Conservation (phyloP, 2,888 invertebrate genomes). For the Erebia ligea region DNA sequence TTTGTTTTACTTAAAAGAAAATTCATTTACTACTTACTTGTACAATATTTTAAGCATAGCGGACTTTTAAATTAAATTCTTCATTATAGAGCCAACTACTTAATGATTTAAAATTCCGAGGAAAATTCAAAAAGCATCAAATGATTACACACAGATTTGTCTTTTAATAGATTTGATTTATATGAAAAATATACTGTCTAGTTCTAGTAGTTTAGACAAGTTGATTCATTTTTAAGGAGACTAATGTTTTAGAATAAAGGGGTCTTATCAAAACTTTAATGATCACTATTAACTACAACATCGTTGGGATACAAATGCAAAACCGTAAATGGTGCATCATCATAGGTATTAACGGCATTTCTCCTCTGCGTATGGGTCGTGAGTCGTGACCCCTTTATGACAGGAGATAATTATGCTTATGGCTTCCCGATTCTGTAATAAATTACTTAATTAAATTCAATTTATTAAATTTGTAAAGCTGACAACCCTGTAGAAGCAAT, state of each 20-base stretch:
- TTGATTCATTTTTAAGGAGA: not conserved
- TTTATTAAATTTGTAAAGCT: not conserved
- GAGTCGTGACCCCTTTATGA: too few species aligned
- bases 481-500: slow-evolving; percentile 41
- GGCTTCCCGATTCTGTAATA: too few species aligned
- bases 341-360: too few species aligned
- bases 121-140: not conserved
- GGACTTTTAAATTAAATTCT: not conserved
- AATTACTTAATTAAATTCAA: not conserved
- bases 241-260: not conserved
- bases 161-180: not conserved
- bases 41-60: not conserved
- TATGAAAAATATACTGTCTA: not conserved
- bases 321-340: not conserved
- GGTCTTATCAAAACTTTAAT: not conserved
- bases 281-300: not conserved
- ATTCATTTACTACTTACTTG: not conserved
- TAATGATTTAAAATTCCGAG: too few species aligned
- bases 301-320: not conserved
- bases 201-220: not conserved
- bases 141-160: not conserved
- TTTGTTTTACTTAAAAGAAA: too few species aligned
- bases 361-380: too few species aligned
- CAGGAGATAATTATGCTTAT: too few species aligned
- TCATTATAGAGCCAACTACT: too few species aligned